These are phyloP conservation scores for Drosophila recens DNA, from an alignment of 2,888 invertebrate genomes.

Conservation along the genomic window DNA sequence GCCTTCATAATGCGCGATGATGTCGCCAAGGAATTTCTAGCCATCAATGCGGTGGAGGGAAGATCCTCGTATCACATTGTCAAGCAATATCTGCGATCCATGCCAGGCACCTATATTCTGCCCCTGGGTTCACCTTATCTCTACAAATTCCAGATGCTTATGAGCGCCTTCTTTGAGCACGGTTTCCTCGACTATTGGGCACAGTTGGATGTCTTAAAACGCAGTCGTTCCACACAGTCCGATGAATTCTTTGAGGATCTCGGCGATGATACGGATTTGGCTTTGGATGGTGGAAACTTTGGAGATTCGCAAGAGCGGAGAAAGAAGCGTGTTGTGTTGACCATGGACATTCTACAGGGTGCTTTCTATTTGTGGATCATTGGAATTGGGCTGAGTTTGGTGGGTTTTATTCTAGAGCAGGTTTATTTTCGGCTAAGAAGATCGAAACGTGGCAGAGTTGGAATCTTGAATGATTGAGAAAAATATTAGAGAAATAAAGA, in stretches of 20 bases:
- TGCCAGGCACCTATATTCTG: slow-evolving; percentile 75
- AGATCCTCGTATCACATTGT: slow-evolving; percentile 82
- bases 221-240: slow-evolving; percentile 53
- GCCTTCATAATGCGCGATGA: slow-evolving; percentile 77
- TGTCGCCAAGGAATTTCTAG: slow-evolving; percentile 74
- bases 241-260: slow-evolving; percentile 61
- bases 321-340: slow-evolving; percentile 71
- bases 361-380: slow-evolving; percentile 82
- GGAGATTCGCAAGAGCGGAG: slow-evolving; percentile 32
- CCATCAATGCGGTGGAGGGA: slow-evolving; percentile 61
- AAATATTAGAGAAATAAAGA: not conserved
- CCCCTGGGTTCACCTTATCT: slow-evolving; percentile 76
- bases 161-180: slow-evolving; percentile 72
- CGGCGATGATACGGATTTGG: slow-evolving; percentile 29
- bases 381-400: slow-evolving; percentile 67
- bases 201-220: slow-evolving; percentile 46
- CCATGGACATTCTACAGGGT: slow-evolving; percentile 80
- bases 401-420: slow-evolving; percentile 63
- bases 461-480: not conserved
- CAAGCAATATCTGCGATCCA: slow-evolving; percentile 77
- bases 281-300: slow-evolving; percentile 21
- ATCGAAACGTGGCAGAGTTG: not conserved
- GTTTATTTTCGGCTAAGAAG: slow-evolving; percentile 15
- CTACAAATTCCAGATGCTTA: slow-evolving; percentile 72
- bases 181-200: slow-evolving; percentile 82